Conservation (phyloP, 2,113 vertebrate genomes). For the Myiagra hebetior region DNA sequence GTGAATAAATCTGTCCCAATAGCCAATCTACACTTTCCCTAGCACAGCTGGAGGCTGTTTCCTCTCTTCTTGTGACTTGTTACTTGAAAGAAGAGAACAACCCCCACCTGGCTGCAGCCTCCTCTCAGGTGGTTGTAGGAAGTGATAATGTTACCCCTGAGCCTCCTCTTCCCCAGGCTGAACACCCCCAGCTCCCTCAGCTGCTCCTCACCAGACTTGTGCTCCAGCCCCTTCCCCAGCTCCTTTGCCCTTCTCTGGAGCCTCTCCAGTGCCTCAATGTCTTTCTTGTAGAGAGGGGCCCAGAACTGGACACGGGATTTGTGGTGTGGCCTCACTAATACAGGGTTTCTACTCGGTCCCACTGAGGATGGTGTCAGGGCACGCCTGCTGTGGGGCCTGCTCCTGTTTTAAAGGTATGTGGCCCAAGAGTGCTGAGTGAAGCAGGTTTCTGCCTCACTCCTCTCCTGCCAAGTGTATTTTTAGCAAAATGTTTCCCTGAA, state of each 20-base stretch:
- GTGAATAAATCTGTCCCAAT: background rate
- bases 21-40: background rate
- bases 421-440: background rate
- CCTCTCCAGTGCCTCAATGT: background rate
- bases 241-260: background rate
- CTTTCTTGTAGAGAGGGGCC: background rate
- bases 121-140: fast-evolving
- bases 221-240: background rate
- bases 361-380: background rate
- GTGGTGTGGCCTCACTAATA: background rate
- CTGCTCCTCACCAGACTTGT: background rate
- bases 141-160: background rate
- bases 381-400: background rate
- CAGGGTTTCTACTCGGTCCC: background rate
- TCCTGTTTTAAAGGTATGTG: background rate
- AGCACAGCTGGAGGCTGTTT: background rate
- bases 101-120: background rate
- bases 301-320: background rate
- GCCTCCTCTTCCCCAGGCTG: background rate
- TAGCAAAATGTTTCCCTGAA: background rate
- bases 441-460: background rate
- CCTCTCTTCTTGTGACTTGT: background rate
- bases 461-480: conserved; percentile 5
- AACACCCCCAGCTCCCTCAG: background rate
- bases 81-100: background rate